These are phyloP conservation scores for Cybosia mesomella DNA, from an alignment of 2,888 invertebrate genomes.

Conservation along the genomic window DNA sequence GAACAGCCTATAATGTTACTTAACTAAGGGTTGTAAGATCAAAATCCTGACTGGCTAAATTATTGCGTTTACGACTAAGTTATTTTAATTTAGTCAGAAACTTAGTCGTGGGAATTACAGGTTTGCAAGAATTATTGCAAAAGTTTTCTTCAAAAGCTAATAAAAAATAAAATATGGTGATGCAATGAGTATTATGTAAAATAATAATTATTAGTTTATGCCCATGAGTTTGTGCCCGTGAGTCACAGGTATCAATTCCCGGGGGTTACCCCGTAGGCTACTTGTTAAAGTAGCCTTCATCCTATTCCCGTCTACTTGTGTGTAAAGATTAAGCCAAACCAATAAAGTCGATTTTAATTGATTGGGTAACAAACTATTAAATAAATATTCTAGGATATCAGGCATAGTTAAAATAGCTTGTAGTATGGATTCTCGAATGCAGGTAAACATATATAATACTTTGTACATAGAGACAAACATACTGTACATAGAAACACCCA, in stretches of 20 bases:
- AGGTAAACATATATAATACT: too few species aligned
- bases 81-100: slow-evolving; percentile 23
- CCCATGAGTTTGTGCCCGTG: too few species aligned
- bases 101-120: slow-evolving; percentile 11
- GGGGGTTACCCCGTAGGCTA: too few species aligned
- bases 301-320: neutral
- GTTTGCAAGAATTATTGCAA: slow-evolving; percentile 17
- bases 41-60: slow-evolving; percentile 13
- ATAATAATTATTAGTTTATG: neutral
- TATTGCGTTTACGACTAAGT: slow-evolving; percentile 11
- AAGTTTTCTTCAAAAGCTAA: slow-evolving; percentile 10
- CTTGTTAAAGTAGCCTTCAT: neutral
- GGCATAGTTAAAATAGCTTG: neutral
- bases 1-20: slow-evolving; percentile 1
- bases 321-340: neutral
- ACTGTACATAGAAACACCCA: too few species aligned
- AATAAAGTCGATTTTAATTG: neutral
- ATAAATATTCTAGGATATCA: neutral
- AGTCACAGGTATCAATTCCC: too few species aligned
- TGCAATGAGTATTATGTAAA: neutral
- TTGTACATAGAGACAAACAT: too few species aligned
- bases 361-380: neutral
- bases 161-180: neutral
- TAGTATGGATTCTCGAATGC: too few species aligned
- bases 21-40: slow-evolving; percentile 2